Evolutionary conservation across 2,888 invertebrate genomes (phyloP).

Genomic region (Cerceris rybyensis): DNA sequence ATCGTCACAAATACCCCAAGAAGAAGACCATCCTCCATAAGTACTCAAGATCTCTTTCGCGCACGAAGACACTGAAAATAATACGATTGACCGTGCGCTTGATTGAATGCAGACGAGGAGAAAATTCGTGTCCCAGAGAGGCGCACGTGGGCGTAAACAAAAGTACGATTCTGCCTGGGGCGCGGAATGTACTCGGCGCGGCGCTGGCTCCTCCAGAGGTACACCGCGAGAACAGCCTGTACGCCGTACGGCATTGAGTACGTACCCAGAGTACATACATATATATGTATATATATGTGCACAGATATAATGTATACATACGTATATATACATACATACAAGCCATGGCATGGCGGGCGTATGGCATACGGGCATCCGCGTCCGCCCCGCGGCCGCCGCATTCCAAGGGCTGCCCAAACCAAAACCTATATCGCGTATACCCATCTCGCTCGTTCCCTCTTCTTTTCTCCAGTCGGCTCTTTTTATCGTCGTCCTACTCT

Average conservation of each 20-base stretch:
- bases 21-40: not conserved
- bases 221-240: slow-evolving; percentile 3
- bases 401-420: slow-evolving; percentile 78
- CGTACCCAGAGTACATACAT: slow-evolving; percentile 1
- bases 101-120: slow-evolving; percentile 29
- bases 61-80: slow-evolving; percentile 19
- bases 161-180: slow-evolving; percentile 56
- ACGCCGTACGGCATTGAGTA: slow-evolving; percentile 46
- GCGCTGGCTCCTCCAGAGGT: slow-evolving; percentile 32
- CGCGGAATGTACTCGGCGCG: slow-evolving; percentile 56
- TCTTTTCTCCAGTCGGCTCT: slow-evolving; percentile 25
- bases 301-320: not conserved
- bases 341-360: slow-evolving; percentile 50
- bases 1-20: not conserved
- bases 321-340: slow-evolving; percentile 25
- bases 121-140: slow-evolving; percentile 44
- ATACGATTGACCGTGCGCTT: slow-evolving; percentile 14
- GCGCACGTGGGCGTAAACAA: slow-evolving; percentile 54
- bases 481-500: slow-evolving; percentile 44
- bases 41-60: slow-evolving; percentile 7
- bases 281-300: not conserved
- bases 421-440: slow-evolving; percentile 72
- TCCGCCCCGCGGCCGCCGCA: slow-evolving; percentile 73
- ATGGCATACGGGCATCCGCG: slow-evolving; percentile 39
- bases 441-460: slow-evolving; percentile 45